Base-by-base conservation (phyloP, 2,113 vertebrate genomes). In the Etheostoma spectabile region DNA sequence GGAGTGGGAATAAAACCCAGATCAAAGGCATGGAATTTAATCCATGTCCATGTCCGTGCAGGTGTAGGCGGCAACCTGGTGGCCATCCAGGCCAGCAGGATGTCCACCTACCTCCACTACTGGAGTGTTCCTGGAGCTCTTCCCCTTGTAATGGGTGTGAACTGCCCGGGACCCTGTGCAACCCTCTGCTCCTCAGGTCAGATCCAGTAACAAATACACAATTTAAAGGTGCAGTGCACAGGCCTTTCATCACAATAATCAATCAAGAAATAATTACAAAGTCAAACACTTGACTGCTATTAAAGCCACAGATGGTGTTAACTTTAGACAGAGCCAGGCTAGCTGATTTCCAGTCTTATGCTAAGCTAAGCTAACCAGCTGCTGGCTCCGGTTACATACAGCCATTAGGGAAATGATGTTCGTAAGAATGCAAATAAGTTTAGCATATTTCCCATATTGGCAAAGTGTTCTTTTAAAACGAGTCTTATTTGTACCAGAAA, bases 51-150 rank as follows among this genome's bases (percentile, higher is more conserved):
- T 64, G 2, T 38, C 24, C 8, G 38, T 62, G 2, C 71, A 94
- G 97, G 97, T 85, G 96, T 97, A 1, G 98, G 97, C 18, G 98
- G 97, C 56, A 99, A 98, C 83, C 95, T 99, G 69, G 97, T 98
- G 0, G 97, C 97, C 70, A 96, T 99, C 91, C 98, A 99, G 88
- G 97, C 96, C 63, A 99, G 98, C 88, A 96, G 97, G 33, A 96
- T 98, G 90, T 98, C 98, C 49, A 98, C 98, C n/a, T 97, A 94
- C 91, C 96, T 99, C 65, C 97, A 99, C 79, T 95, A 93, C 84
- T 95, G 96, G 94, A 95, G 96, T 48, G 80, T 94, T n/a, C 97
- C 97, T 16, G 97, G 97, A 21, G 92, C 96, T 77, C 90, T 97
- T 22, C 97, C 97, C 0, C 83, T 95, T 51, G 94, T 94, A 90